Conservation (phyloP, 2,888 invertebrate genomes). For the Ophioninae sp. region DNA sequence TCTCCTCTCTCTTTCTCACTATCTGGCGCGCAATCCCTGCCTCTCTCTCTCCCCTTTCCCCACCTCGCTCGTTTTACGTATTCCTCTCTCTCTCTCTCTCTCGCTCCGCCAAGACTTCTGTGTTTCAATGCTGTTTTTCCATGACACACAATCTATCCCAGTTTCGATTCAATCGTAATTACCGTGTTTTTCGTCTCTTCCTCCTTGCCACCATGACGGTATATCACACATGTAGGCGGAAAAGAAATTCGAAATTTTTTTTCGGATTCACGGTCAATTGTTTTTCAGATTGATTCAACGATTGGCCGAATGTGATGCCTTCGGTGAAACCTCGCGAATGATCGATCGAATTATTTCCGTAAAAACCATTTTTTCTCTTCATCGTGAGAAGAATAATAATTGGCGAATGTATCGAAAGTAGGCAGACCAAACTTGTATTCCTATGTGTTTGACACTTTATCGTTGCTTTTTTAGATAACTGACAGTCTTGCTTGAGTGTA, state of each 20-base stretch:
- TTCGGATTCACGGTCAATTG: background rate
- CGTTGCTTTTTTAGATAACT: constrained; percentile 80
- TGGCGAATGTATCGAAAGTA: background rate
- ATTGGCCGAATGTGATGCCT: too few species aligned
- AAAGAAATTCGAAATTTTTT: constrained; percentile 15
- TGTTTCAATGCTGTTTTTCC: constrained; percentile 44
- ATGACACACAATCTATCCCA: constrained; percentile 48
- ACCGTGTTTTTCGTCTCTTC: constrained; percentile 30
- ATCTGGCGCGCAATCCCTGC: constrained; percentile 8
- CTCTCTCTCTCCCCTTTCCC: constrained; percentile 71
- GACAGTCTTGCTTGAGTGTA: constrained; percentile 76
- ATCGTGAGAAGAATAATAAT: background rate
- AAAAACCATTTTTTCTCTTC: background rate
- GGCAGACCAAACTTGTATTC: background rate
- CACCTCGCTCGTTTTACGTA: constrained; percentile 68
- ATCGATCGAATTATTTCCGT: background rate
- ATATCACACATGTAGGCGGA: background rate
- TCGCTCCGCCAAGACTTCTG: constrained; percentile 50
- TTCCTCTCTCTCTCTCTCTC: constrained; percentile 68
- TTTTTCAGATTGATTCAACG: background rate
- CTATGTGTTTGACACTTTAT: constrained; percentile 5
- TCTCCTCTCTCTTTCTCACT: constrained; percentile 66
- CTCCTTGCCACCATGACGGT: constrained; percentile 15
- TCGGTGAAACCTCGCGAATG: background rate
- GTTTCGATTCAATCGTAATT: constrained; percentile 37